Evolutionary conservation across 2,797 vertebrate genomes (phyloP), one percentile per base, ranked within the genome.

Genomic region (Phalanger gymnotis): DNA sequence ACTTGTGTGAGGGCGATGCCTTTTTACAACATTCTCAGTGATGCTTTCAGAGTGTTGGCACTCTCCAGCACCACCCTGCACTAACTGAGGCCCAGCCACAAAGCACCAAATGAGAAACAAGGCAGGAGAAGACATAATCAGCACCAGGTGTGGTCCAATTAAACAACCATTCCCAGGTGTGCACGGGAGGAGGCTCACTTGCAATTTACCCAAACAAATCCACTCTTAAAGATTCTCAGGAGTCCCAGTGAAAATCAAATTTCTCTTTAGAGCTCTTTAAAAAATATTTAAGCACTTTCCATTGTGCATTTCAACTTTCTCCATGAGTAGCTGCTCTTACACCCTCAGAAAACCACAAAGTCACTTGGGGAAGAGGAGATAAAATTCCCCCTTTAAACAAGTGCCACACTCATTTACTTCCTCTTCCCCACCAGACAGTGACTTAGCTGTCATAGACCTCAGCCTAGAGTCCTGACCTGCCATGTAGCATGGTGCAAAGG

Each of bases 191-290:
- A 97, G 57, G 95, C 92, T 98, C 97, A 92, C 95, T 94, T 90
- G 97, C 57, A 81, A 96, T 97, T 96, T 97, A 92, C 92, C 97
- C 97, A 95, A 98, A 98, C 95, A 98, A 98, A 97, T 92, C 91
- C 89, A 2, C 4, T 96, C 96, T 96, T 95, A 94, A 98, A 98
- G 95, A 96, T 91, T 93, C 97, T 97, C 95, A 47, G 93, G 96
- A 95, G 92, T 96, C 97, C 96, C 95, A 58, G 90, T 7, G 73
- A 91, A 94, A 96, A 97, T 92, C 87, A 54, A 90, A 93, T 97
- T 96, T 96, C 93, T 97, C 93, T 96, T 98, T 95, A 92, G 97
- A 28, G 92, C 92, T 90, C 94, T 97, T 97, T 96, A 95, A 97
- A 97, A 98, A 93, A 94, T 90, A 93, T 94, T 94, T 11, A 51